phyloP scores from a whole-genome alignment of 2,797 vertebrate genomes.

The Cyprinodon diabolis region DNA sequence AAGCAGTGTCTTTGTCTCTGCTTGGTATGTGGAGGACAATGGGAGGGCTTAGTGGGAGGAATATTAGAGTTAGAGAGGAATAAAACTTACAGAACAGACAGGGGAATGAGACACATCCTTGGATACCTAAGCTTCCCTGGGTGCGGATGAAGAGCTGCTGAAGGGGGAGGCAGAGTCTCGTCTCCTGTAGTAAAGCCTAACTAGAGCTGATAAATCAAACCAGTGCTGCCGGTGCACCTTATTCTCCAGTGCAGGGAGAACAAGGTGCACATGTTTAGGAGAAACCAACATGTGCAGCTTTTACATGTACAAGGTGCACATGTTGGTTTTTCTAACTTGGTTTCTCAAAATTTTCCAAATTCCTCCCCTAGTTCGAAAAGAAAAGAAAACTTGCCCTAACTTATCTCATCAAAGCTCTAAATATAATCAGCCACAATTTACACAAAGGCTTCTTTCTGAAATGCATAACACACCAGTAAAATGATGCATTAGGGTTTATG shows the following conservation, averaged over 20 bases:
- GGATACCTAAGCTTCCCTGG: slow-evolving; percentile 49
- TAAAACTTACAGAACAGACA: slow-evolving; percentile 73
- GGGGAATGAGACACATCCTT: slow-evolving; percentile 72
- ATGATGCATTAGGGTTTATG: not conserved
- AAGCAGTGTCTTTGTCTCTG: slow-evolving; percentile 76
- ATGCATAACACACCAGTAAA: not conserved
- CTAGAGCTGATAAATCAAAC: slow-evolving; percentile 60
- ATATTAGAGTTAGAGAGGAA: slow-evolving; percentile 71
- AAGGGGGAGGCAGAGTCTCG: slow-evolving; percentile 38
- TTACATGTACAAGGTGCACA: too few species aligned
- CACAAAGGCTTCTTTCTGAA: not conserved
- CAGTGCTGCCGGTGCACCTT: slow-evolving; percentile 14
- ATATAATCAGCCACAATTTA: not conserved
- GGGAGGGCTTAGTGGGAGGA: slow-evolving; percentile 68
- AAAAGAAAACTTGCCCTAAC: not conserved
- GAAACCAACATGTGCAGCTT: too few species aligned
- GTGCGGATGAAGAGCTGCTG: slow-evolving; percentile 44
- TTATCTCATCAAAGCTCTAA: not conserved
- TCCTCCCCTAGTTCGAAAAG: not conserved
- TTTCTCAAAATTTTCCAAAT: not conserved
- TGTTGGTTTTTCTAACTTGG: too few species aligned
- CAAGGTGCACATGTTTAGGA: slow-evolving; percentile 33
- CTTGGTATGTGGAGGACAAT: slow-evolving; percentile 66
- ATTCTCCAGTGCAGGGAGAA: slow-evolving; percentile 32
- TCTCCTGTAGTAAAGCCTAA: slow-evolving; percentile 42